phyloP scores from a whole-genome alignment of 92 coral and sea anemone species.

The Pocillopora grandis region DNA sequence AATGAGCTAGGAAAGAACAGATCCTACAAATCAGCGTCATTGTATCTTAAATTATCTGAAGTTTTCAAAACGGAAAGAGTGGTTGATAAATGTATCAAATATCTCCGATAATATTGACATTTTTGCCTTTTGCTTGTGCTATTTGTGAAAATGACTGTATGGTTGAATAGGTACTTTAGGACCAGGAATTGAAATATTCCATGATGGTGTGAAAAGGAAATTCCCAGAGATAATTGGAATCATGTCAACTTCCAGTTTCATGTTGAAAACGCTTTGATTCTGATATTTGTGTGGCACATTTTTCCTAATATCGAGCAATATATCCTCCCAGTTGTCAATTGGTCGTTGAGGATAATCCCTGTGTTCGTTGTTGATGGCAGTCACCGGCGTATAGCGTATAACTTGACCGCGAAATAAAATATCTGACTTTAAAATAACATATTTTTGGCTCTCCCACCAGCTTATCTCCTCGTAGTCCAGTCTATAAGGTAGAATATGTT shows the following conservation, averaged over 20 bases:
- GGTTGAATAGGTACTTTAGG: constrained; percentile 75
- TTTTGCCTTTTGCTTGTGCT: neutral
- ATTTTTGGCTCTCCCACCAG: constrained; percentile 99
- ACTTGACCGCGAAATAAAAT: constrained; percentile 90
- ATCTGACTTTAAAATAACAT: constrained; percentile 82
- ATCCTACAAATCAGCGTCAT: too few relatives aligned
- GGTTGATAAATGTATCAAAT: neutral
- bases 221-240: constrained; percentile 55
- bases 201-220: constrained; percentile 60
- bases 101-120: neutral
- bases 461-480: constrained; percentile 76
- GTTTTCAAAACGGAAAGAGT: neutral
- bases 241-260: constrained; percentile 70
- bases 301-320: constrained; percentile 53
- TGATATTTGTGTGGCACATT: constrained; percentile 52
- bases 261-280: constrained; percentile 50
- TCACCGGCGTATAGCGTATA: constrained; percentile 66
- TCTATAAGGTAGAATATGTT: constrained; percentile 74
- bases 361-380: constrained; percentile 71
- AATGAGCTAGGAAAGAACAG: too few relatives aligned
- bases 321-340: constrained; percentile 78
- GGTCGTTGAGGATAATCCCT: constrained; percentile 70
- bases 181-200: constrained; percentile 73
- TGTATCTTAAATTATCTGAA: too few relatives aligned
- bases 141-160: constrained; percentile 55